Percentiles rank a stretch among this genome's conserved stretches.
phyloP scores from a whole-genome alignment of 2,113 vertebrate genomes.

The Columba livia region DNA sequence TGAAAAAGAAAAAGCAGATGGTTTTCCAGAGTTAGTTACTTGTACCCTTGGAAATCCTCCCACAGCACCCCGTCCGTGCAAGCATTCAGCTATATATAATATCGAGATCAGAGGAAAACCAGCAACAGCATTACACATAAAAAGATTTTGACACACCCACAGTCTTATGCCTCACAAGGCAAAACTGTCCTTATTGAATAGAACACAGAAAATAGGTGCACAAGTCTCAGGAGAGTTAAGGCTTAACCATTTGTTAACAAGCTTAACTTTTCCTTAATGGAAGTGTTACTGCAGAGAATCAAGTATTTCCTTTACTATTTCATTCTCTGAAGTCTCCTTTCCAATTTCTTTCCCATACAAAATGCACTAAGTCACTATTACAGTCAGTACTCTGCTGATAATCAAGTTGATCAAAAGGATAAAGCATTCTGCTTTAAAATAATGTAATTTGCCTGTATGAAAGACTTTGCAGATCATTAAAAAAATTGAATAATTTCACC shows the following conservation, averaged over 20 bases:
- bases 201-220: neutral
- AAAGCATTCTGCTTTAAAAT: neutral
- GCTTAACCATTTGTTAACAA: neutral
- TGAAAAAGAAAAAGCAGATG: conserved; percentile 58
- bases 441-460: neutral
- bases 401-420: neutral
- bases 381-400: neutral
- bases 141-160: neutral
- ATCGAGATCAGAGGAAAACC: neutral
- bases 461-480: neutral
- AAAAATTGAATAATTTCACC: neutral
- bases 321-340: neutral
- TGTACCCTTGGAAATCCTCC: neutral
- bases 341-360: neutral
- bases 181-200: neutral
- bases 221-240: neutral
- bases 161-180: neutral
- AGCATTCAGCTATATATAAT: neutral
- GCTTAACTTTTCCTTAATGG: neutral
- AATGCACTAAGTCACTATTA: neutral
- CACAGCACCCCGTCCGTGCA: neutral
- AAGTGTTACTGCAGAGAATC: neutral
- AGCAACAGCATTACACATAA: neutral
- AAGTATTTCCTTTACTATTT: neutral
- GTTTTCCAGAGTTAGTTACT: neutral